Percentiles rank a stretch among this genome's conserved stretches.
These are phyloP conservation scores for Oryzias melastigma DNA, from an alignment of 2,113 vertebrate species.

Conservation along the genomic window DNA sequence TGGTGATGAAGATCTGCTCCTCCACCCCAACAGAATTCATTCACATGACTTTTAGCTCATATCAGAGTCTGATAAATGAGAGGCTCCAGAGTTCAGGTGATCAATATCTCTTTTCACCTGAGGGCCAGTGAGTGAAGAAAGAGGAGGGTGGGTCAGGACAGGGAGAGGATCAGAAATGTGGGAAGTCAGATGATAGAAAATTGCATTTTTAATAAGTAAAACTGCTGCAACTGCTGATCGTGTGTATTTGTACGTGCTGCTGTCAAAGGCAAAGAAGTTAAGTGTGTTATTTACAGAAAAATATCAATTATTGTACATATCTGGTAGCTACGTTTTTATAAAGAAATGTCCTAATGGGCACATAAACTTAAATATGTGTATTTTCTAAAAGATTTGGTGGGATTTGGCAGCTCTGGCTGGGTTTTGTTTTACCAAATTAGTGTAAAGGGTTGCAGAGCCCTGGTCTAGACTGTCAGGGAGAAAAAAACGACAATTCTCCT, in stretches of 20 bases:
- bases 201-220: neutral
- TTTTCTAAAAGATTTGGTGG: no score
- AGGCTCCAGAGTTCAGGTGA: conserved; percentile 21
- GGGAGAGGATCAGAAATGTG: neutral
- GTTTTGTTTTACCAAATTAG: no score
- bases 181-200: neutral
- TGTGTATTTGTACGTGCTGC: conserved; percentile 8
- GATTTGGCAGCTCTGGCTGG: no score
- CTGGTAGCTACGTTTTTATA: no score
- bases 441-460: conserved; percentile 17
- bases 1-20: no score
- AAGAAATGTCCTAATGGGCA: no score
- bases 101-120: conserved; percentile 40
- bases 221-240: neutral
- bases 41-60: conserved; percentile 18
- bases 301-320: no score
- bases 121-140: conserved; percentile 8
- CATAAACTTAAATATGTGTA: no score
- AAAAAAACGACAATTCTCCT: conserved; percentile 28
- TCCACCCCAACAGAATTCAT: neutral
- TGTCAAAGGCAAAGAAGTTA: neutral
- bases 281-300: no score
- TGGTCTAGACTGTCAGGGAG: neutral
- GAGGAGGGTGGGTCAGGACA: neutral
- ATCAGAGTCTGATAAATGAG: neutral